Percentiles rank a stretch among this genome's conserved stretches.
These are phyloP conservation scores for Aegotheles bennettii DNA, from an alignment of 2,113 vertebrate species.

Conservation along the genomic window DNA sequence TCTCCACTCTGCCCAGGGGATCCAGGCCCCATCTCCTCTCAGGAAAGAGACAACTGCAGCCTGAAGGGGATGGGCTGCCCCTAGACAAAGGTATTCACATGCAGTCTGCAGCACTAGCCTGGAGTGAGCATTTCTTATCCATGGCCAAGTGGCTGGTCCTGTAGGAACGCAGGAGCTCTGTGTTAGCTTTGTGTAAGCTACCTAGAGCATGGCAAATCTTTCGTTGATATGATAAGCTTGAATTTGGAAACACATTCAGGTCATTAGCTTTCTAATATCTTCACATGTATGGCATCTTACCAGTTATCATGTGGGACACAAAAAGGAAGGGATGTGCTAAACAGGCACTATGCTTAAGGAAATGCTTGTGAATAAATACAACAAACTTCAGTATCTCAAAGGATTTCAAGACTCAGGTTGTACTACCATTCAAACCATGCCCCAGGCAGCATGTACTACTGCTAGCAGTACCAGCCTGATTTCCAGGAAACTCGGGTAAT, in stretches of 20 bases:
- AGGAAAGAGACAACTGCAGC: not conserved
- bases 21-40: not conserved
- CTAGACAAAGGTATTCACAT: not conserved
- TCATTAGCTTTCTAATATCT: not conserved
- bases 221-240: not conserved
- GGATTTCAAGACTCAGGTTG: not conserved
- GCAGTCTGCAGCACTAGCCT: not conserved
- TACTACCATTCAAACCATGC: not conserved
- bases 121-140: not conserved
- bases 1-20: not conserved
- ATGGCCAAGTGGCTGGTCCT: not conserved
- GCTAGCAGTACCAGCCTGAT: not conserved
- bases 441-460: not conserved
- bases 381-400: not conserved
- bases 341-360: not conserved
- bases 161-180: not conserved
- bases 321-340: not conserved
- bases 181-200: not conserved
- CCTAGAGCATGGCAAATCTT: not conserved
- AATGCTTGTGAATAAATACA: not conserved
- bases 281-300: not conserved
- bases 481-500: not conserved
- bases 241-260: not conserved
- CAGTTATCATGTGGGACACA: not conserved
- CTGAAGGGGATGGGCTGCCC: not conserved